Base-by-base conservation (phyloP, 53 echinoderm and acorn worm species). In the Luidia sarsii region DNA sequence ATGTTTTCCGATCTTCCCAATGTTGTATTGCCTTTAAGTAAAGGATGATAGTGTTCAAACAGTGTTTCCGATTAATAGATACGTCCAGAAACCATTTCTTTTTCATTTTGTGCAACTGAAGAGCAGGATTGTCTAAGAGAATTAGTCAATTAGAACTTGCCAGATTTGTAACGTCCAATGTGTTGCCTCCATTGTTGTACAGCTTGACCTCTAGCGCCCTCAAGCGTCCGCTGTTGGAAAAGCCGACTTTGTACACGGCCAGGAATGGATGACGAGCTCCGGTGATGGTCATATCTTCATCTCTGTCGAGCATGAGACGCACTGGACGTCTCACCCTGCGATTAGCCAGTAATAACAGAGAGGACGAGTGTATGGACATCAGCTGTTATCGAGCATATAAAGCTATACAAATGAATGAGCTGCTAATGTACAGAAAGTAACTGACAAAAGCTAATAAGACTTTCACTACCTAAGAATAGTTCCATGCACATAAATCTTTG, bases 171-270 rank as follows among this genome's bases (percentile, higher is more conserved):
- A 90, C 67, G 36, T 92, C 90, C 24, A 31, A 27, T 28, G 80
- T 67, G 80, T 37, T 71, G 25, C 95, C 95, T 15, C 80, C 80
- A 62, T 95, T 95, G 32, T 60, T 36, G 39, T 82, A 92, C 38
- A 92, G 51, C 0, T 90, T 80, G 18, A 90, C 45, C 7, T 90
- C 88, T 31, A 83, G 31, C 27, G 88, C 95, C 54, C 38, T 82
- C 62, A 95, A 43, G 15, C 39, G 75, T 27, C 95, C 90, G 48
- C 82, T 82, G 13, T 90, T 85, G 33, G 87, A 90, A 51, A 84
- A 92, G 33, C 95, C 95, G 10, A 90, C 88, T 61, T 95, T 95
- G 80, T 92, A 95, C 27, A 75, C 80, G 48, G 87, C 80, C 27
- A 90, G 50, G 65, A 74, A 92, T 5, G 95, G 88, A 66, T 95